Evolutionary conservation across 1,140 invertebrate species (phyloP).

Genomic region (Sipha flava): DNA sequence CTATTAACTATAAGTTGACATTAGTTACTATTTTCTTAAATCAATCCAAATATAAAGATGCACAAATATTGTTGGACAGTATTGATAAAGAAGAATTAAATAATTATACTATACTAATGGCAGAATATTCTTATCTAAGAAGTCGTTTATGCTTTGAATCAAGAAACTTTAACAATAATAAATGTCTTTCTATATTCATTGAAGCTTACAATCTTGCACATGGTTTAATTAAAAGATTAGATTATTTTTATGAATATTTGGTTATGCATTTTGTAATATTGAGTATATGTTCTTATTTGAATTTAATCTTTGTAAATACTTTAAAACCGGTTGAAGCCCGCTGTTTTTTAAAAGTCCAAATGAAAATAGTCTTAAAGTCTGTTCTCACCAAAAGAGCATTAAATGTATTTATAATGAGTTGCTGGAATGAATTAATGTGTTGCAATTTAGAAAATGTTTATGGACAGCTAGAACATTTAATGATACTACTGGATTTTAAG

Average conservation of each 20-base stretch:
- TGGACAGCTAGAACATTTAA: constrained; percentile 3
- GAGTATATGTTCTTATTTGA: constrained; percentile 14
- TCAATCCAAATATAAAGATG: neutral
- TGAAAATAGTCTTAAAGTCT: constrained; percentile 21
- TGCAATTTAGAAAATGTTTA: constrained; percentile 19
- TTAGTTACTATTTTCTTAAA: constrained; percentile 7
- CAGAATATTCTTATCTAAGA: constrained; percentile 11
- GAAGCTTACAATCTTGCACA: constrained; percentile 12
- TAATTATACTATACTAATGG: neutral
- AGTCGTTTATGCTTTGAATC: constrained; percentile 12
- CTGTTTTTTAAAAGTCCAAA: constrained; percentile 22
- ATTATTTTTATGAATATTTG: constrained; percentile 14
- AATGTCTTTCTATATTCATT: neutral
- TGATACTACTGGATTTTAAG: constrained; percentile 13
- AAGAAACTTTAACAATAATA: neutral
- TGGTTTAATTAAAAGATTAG: neutral
- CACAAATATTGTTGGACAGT: neutral
- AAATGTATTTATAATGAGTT: constrained; percentile 26
- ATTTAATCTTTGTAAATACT: constrained; percentile 24
- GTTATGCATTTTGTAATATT: constrained; percentile 16
- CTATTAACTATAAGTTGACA: neutral
- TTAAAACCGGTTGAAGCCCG: constrained; percentile 15
- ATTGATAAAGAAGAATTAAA: neutral
- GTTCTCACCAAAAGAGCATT: constrained; percentile 21
- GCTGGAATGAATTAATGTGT: constrained; percentile 9